Percentiles rank a stretch among this genome's conserved stretches.
phyloP scores from a whole-genome alignment of 2,797 vertebrate genomes.

The Podarcis siculus region DNA sequence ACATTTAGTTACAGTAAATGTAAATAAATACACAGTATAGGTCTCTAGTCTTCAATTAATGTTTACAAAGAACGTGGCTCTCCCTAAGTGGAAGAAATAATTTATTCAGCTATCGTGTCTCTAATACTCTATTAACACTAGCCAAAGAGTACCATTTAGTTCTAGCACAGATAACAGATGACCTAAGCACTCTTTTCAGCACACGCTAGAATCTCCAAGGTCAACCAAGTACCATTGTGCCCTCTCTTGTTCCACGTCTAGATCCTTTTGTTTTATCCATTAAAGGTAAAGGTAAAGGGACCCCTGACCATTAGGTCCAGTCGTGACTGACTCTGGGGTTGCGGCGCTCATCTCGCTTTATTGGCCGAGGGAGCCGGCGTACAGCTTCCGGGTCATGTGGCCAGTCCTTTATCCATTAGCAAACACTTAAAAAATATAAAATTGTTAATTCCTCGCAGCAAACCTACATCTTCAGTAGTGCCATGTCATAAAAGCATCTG shows the following conservation, averaged over 20 bases:
- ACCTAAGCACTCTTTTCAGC: neutral
- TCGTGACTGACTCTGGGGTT: too few species aligned
- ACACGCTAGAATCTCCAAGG: neutral
- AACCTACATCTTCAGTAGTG: neutral
- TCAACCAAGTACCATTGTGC: neutral
- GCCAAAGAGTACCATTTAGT: neutral
- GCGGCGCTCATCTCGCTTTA: too few species aligned
- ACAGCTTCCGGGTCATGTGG: too few species aligned
- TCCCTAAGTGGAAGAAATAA: neutral
- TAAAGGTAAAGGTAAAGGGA: too few species aligned
- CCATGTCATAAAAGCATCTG: neutral
- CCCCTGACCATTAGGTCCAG: too few species aligned
- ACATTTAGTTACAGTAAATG: too few species aligned
- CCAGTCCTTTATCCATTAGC: neutral
- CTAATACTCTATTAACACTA: conserved; percentile 10
- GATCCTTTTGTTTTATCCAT: neutral
- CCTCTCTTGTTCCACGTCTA: accelerated
- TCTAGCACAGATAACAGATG: neutral
- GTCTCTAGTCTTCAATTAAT: neutral
- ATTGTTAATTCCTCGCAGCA: neutral
- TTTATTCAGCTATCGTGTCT: neutral
- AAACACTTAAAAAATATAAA: neutral
- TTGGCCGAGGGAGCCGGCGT: too few species aligned
- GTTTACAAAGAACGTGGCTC: neutral
- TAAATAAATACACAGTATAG: too few species aligned